Evolutionary conservation across 2,888 invertebrate species (phyloP).

Genomic region (Epirrita christyi): DNA sequence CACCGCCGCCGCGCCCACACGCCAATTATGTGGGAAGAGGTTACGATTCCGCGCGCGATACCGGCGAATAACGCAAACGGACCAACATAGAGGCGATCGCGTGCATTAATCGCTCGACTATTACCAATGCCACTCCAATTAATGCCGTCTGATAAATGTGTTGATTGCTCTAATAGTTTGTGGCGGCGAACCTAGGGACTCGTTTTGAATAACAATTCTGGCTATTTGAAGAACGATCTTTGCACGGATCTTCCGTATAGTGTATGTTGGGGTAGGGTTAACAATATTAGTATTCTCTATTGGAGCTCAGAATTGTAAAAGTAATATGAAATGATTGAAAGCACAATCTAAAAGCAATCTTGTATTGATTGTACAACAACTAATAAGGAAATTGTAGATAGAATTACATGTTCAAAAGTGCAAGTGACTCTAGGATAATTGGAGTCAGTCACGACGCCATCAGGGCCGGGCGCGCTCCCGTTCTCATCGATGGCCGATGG

Average conservation of each 20-base stretch:
- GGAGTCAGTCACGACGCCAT: constrained; percentile 57
- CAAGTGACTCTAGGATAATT: constrained; percentile 57
- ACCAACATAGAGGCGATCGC: constrained; percentile 65
- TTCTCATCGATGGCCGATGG: constrained; percentile 53
- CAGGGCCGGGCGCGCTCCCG: constrained; percentile 53
- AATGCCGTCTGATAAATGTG: constrained; percentile 58
- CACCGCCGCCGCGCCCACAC: constrained; percentile 76
- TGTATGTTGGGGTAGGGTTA: constrained; percentile 7
- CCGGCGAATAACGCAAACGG: constrained; percentile 69
- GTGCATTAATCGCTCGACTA: constrained; percentile 72
- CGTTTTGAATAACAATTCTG: constrained; percentile 28
- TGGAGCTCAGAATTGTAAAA: not conserved
- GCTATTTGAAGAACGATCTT: constrained; percentile 18
- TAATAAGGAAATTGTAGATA: constrained; percentile 39
- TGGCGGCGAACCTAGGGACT: constrained; percentile 19
- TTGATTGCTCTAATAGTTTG: constrained; percentile 48
- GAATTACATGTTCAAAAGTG: constrained; percentile 45
- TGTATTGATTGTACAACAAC: constrained; percentile 26
- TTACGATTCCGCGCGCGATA: constrained; percentile 77
- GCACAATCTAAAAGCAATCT: constrained; percentile 23
- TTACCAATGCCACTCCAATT: constrained; percentile 70
- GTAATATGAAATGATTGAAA: constrained; percentile 9
- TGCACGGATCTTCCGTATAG: constrained; percentile 14
- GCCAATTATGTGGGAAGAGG: constrained; percentile 84
- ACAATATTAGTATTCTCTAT: not conserved